Evolutionary conservation across 2,797 vertebrate species (phyloP).

Genomic region (Parotocinclus haroldoi): DNA sequence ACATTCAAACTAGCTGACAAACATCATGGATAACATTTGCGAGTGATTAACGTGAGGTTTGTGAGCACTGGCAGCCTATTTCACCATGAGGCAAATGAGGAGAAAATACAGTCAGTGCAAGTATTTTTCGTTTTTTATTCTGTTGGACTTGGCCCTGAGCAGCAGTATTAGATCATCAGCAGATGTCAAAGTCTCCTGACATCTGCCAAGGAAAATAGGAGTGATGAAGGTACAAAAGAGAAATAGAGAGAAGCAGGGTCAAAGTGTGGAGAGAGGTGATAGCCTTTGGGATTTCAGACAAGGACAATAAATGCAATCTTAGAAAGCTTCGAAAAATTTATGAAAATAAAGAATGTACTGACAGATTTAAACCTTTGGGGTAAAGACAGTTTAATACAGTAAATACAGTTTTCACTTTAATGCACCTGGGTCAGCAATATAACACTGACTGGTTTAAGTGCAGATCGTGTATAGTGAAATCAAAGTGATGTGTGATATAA

Average conservation of each 20-base stretch:
- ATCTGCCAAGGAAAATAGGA: slow-evolving; percentile 48
- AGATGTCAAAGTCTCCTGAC: slow-evolving; percentile 51
- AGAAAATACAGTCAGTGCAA: slow-evolving; percentile 39
- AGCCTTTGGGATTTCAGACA: slow-evolving; percentile 4
- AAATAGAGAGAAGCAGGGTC: slow-evolving; percentile 9
- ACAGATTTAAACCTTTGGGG: too few relatives aligned
- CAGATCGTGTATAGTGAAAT: too few relatives aligned
- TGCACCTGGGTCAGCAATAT: too few relatives aligned
- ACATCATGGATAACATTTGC: slow-evolving; percentile 40
- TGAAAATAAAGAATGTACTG: too few relatives aligned
- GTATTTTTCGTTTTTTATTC: slow-evolving; percentile 45
- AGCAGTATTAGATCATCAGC: slow-evolving; percentile 49
- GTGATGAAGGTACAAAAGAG: slow-evolving; percentile 16
- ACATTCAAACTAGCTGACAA: slow-evolving; percentile 21
- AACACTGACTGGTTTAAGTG: too few relatives aligned
- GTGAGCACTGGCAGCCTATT: slow-evolving; percentile 23
- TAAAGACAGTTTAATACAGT: too few relatives aligned
- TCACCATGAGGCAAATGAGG: slow-evolving; percentile 36
- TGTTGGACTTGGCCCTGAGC: slow-evolving; percentile 45
- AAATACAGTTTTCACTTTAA: too few relatives aligned
- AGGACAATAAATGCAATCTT: slow-evolving; percentile 13
- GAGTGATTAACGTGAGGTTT: slow-evolving; percentile 45
- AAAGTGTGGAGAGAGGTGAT: slow-evolving; percentile 11
- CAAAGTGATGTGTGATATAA: too few relatives aligned
- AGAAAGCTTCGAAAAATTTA: too few relatives aligned